These are phyloP conservation scores for Hypsibius dujardini DNA, from an alignment of 1,140 invertebrate species.

Conservation along the genomic window DNA sequence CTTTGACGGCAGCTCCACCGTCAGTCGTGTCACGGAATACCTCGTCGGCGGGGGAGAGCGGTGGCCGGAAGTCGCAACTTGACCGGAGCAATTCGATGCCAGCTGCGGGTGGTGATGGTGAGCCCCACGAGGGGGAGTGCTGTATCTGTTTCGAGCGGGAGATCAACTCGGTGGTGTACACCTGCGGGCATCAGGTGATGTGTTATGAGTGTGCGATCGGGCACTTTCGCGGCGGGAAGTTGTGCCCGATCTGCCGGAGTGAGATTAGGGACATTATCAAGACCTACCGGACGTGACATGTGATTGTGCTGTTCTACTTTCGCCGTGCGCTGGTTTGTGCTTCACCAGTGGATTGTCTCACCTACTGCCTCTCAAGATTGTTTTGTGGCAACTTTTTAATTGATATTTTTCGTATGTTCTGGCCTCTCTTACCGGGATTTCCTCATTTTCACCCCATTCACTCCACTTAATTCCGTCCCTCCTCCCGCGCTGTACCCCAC, in stretches of 20 bases:
- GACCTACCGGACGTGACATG: not conserved
- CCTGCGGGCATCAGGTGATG: conserved; percentile 4
- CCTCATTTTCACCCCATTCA: no score
- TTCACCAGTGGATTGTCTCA: no score
- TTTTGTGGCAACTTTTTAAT: no score
- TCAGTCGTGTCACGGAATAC: no score
- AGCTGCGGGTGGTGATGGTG: not conserved
- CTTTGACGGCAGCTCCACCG: not conserved
- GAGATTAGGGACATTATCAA: not conserved
- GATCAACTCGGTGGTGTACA: not conserved
- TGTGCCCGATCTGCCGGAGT: not conserved
- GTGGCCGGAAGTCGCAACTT: not conserved
- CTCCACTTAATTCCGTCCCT: no score
- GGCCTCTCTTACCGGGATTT: no score
- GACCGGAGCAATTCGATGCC: not conserved
- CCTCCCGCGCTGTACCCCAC: no score
- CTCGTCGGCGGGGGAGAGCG: not conserved
- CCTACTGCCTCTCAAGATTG: no score
- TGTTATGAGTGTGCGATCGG: not conserved
- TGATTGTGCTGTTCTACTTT: no score
- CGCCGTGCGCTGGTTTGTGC: no score
- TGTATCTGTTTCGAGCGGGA: not conserved
- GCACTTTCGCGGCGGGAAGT: not conserved
- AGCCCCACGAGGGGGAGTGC: not conserved
- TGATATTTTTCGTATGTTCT: no score